Evolutionary conservation across 2,888 invertebrate genomes (phyloP).

Genomic region (Meghimatium bilineatum): DNA sequence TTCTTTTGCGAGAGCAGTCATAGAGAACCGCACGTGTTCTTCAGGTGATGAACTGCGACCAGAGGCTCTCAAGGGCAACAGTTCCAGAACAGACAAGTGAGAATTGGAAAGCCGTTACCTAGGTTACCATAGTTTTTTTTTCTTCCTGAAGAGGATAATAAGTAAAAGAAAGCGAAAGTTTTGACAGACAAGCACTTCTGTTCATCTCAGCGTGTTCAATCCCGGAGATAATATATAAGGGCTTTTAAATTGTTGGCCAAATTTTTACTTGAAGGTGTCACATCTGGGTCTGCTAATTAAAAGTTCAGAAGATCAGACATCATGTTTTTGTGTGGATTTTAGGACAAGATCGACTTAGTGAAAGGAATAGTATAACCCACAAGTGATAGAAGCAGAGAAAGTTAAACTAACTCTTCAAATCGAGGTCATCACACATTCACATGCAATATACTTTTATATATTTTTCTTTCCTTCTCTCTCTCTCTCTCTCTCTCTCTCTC

Average conservation of each 20-base stretch:
- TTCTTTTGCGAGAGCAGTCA: conserved; percentile 32
- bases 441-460: too few relatives aligned
- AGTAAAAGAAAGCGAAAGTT: neutral
- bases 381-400: neutral
- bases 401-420: neutral
- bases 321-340: neutral
- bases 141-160: neutral
- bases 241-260: neutral
- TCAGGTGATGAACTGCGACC: conserved; percentile 43
- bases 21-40: conserved; percentile 44
- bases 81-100: conserved; percentile 40
- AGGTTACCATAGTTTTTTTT: neutral
- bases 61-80: conserved; percentile 34
- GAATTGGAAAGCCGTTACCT: conserved; percentile 38
- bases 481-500: neutral
- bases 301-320: neutral
- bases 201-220: neutral
- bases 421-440: too few relatives aligned
- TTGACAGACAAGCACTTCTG: conserved; percentile 18
- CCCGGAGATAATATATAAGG: neutral
- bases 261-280: neutral
- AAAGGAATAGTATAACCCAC: neutral
- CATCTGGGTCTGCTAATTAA: neutral
- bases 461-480: neutral
- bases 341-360: neutral